phyloP scores from a whole-genome alignment of 2,888 invertebrate species.

The Synergus itoensis region DNA sequence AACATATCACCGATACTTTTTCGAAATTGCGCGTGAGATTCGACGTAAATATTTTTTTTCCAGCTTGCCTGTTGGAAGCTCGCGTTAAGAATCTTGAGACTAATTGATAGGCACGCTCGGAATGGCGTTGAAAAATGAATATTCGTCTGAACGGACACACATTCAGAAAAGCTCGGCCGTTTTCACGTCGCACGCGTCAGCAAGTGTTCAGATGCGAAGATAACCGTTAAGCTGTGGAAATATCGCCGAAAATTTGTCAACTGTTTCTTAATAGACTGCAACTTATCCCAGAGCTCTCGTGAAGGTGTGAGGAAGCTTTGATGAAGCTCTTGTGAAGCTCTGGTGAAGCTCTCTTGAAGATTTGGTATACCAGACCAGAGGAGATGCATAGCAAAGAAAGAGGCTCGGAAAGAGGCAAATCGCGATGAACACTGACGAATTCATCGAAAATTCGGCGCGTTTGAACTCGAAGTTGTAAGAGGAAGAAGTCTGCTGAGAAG shows the following conservation, averaged over 20 bases:
- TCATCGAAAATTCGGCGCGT: conserved; percentile 65
- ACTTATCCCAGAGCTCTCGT: conserved; percentile 44
- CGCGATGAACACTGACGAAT: conserved; percentile 50
- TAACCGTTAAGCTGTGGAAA: conserved; percentile 59
- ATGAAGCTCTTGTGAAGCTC: conserved; percentile 34
- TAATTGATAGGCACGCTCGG: conserved; percentile 17
- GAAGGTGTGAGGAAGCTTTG: conserved; percentile 7
- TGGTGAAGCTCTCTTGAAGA: conserved; percentile 32
- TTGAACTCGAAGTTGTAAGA: conserved; percentile 57
- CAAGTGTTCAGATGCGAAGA: conserved; percentile 7
- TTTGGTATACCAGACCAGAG: neutral
- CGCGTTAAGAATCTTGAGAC: conserved; percentile 22
- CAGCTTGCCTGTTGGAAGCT: neutral
- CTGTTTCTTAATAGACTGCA: conserved; percentile 63
- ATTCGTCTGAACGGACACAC: conserved; percentile 31
- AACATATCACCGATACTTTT: neutral
- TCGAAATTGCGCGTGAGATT: conserved; percentile 2
- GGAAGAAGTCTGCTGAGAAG: conserved; percentile 54
- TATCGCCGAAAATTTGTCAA: conserved; percentile 66
- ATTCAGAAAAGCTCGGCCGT: neutral
- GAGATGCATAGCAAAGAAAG: conserved; percentile 22
- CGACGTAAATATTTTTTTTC: conserved; percentile 11
- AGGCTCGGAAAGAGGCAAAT: too few relatives aligned
- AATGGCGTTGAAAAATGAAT: conserved; percentile 31
- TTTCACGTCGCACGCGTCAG: conserved; percentile 26